Base-by-base conservation (phyloP, 2,888 invertebrate species). In the Drosophila neotestacea region DNA sequence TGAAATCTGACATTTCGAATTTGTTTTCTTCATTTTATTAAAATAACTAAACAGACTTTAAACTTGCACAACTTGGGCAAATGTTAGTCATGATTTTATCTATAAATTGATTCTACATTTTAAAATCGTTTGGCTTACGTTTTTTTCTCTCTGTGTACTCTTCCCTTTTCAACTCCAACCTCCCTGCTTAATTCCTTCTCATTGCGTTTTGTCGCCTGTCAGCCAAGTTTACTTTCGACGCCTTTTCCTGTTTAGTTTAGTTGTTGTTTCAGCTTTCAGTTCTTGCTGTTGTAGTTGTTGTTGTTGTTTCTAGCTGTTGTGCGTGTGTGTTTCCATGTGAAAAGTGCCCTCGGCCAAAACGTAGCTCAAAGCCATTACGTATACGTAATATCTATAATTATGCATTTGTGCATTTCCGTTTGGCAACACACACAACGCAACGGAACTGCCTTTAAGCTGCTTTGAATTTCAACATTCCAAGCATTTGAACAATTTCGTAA, bases 361-460 rank as follows among this genome's bases (percentile, higher is more conserved):
- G 54, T 39, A 61, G 22, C 62, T 55, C 42, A 42, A 48, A 51
- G 39, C 41, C 48, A 66, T 64, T 73, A 55, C 80, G 80, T 79
- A 79, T 79, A 70, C 80, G 70, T 79, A 79, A 79, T 79, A 79
- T 79, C 62, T 73, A 79, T 79, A 79, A 79, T 79, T 79, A 79
- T 79, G 71, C 77, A 76, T 70, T 70, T 79, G 56, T 81, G 73
- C 79, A 80, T 71, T 79, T 81, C 80, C 81, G 64, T 30, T 69
- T 30, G 5, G 30, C 30, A 5, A 2, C 7, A 2, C 6, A 32
- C 7, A 6, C 7, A 7, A 9, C 32, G 28, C 38, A 55, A 42
- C 51, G 61, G 59, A 74, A 77, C 54, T 55, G 60, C 16, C 34
- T 36, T 56, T 48, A 27, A 44, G 34, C 51, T 51, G 42, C 58